Evolutionary conservation across 2,888 invertebrate species (phyloP).

Genomic region (Belgica antarctica): DNA sequence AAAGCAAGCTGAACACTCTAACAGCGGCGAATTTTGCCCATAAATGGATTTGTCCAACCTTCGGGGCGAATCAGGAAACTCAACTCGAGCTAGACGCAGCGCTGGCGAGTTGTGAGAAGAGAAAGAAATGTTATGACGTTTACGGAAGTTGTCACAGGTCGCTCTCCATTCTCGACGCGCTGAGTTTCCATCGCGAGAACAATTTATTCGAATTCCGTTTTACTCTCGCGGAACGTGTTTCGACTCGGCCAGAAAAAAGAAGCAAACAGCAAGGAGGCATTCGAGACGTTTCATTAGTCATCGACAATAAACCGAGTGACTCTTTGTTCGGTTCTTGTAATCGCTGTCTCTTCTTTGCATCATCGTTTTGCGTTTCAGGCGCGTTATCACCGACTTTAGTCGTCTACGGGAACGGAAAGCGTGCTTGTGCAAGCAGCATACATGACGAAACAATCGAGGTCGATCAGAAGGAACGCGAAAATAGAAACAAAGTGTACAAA

Average conservation of each 20-base stretch:
- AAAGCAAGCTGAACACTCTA: too few species aligned
- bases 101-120: not conserved
- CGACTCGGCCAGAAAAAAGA: slow-evolving; percentile 1
- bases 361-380: not conserved
- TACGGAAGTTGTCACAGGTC: slow-evolving; percentile 25
- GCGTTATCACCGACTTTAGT: not conserved
- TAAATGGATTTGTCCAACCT: slow-evolving; percentile 31
- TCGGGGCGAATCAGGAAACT: slow-evolving; percentile 11
- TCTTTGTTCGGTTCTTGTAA: too few species aligned
- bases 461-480: not conserved
- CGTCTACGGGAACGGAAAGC: not conserved
- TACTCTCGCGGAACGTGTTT: slow-evolving; percentile 15
- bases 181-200: not conserved
- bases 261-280: not conserved
- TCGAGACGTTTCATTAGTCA: not conserved
- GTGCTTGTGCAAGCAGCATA: not conserved
- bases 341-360: too few species aligned
- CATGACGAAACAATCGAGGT: not conserved
- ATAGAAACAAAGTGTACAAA: too few species aligned
- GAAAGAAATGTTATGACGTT: slow-evolving; percentile 26
- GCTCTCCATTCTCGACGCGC: not conserved
- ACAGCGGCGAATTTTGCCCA: not conserved
- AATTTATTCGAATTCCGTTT: slow-evolving; percentile 33
- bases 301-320: too few species aligned
- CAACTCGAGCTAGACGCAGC: not conserved